Conservation (phyloP, 2,797 vertebrate genomes). For the Sus cebifrons region DNA sequence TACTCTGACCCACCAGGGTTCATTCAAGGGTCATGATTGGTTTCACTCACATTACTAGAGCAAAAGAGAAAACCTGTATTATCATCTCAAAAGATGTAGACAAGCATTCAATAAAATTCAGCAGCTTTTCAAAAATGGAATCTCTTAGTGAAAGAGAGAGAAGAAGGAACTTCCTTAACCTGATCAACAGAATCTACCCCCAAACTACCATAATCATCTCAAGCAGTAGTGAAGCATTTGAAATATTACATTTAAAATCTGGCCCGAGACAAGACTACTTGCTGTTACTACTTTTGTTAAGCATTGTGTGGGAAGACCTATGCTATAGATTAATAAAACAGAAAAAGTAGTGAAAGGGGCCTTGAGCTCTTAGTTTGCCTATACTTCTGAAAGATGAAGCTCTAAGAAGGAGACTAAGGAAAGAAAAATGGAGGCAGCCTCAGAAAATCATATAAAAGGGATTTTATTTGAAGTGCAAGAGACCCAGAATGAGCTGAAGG, state of each 20-base stretch:
- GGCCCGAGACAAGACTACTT: not conserved
- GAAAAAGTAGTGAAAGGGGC: not conserved
- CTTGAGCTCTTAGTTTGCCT: not conserved
- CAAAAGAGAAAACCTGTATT: not conserved
- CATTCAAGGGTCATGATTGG: not conserved
- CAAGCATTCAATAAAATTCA: not conserved
- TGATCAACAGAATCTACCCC: not conserved
- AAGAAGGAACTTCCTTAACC: not conserved
- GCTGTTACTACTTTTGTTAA: not conserved
- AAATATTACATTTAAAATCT: not conserved
- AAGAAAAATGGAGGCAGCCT: not conserved
- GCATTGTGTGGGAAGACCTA: not conserved
- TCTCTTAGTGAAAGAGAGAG: not conserved
- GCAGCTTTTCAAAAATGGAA: not conserved
- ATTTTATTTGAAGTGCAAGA: not conserved
- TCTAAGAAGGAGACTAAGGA: not conserved
- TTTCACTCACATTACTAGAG: not conserved
- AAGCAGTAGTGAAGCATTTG: not conserved
- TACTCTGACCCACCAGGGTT: not conserved
- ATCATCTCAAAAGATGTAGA: not conserved
- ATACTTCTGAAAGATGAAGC: not conserved
- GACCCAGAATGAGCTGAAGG: too few relatives aligned
- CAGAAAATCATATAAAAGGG: not conserved
- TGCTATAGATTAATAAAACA: not conserved
- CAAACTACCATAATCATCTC: not conserved